phyloP scores from a whole-genome alignment of 2,113 vertebrate genomes.

The Falcunculus frontatus region DNA sequence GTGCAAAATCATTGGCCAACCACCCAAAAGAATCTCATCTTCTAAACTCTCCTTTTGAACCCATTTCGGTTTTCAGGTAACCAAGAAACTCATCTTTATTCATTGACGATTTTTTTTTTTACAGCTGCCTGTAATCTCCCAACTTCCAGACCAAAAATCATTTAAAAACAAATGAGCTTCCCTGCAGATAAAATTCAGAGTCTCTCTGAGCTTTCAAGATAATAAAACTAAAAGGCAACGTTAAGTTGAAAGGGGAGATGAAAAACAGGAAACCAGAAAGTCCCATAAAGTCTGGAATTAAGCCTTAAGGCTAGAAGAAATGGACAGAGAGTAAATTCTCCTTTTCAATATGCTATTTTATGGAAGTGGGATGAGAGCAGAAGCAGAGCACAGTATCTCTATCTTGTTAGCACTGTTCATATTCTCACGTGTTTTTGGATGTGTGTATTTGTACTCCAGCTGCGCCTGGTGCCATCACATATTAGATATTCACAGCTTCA shows the following conservation, averaged over 20 bases:
- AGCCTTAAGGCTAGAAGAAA: slow-evolving; percentile 13
- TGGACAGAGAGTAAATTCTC: neutral
- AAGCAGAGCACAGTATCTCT: neutral
- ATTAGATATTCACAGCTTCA: slow-evolving; percentile 21
- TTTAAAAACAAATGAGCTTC: slow-evolving; percentile 53
- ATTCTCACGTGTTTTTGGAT: neutral
- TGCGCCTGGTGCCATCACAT: neutral
- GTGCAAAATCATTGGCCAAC: neutral
- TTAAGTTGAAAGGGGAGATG: neutral
- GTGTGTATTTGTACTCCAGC: neutral
- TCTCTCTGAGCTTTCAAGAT: slow-evolving; percentile 10
- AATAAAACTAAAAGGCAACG: neutral
- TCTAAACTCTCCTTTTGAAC: neutral
- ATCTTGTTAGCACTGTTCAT: neutral
- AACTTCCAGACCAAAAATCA: slow-evolving; percentile 48
- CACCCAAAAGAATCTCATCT: neutral
- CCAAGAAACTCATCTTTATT: slow-evolving; percentile 35
- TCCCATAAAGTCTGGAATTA: slow-evolving; percentile 15
- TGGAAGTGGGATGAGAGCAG: neutral
- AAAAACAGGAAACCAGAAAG: neutral
- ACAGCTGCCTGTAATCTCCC: slow-evolving; percentile 30
- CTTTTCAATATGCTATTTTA: neutral
- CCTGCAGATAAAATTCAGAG: slow-evolving; percentile 15
- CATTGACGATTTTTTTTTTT: slow-evolving; percentile 15
- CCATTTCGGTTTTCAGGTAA: slow-evolving; percentile 14